Base-by-base conservation (phyloP, 2,113 vertebrate genomes). In the Quiscalus mexicanus region DNA sequence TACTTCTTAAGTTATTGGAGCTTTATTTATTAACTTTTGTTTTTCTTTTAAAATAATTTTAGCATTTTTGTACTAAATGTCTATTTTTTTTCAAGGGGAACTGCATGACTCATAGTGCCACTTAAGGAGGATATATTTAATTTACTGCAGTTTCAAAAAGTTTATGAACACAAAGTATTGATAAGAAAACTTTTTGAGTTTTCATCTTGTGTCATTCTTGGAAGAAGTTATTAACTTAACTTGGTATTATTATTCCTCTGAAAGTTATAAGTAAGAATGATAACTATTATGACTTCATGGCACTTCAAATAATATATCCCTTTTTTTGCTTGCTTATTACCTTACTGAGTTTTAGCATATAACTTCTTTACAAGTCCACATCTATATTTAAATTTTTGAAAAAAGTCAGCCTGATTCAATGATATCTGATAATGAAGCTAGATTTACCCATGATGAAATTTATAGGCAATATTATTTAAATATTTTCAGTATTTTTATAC, bases 241-340 rank as follows among this genome's bases (percentile, higher is more conserved):
- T 67, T 49, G n/a, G 25, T 62, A 62, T 73, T 94, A 84, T 77
- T 89, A 58, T 49, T 92, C 44, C n/a, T 92, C 28, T 65, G 73
- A 63, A 89, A 91, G 80, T 62, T 80, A 13, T 62, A 94, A 88
- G 41, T 49, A 83, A 95, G 59, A 94, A 84, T 73, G 60, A 81
- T 81, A 78, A 77, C 33, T 86, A 33, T 81, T 77, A 74, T 77
- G 45, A 74, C 31, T 96, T 94, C 35, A 49, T 70, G 73, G 39
- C 45, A 70, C 64, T 95, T 87, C 84, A 83, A 83, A 77, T 86
- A 69, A 74, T 41, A 41, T 33, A 53, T 7, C 6, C 2, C 5
- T 30, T 58, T 91, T 89, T 76, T 64, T 8, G 9, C 39, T 76
- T 84, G 27, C 13, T 86, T 94, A 69, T 77, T 80, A 37, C n/a